These are phyloP conservation scores for Rhinogobio ventralis DNA, from an alignment of 2,797 vertebrate species.

Conservation along the genomic window DNA sequence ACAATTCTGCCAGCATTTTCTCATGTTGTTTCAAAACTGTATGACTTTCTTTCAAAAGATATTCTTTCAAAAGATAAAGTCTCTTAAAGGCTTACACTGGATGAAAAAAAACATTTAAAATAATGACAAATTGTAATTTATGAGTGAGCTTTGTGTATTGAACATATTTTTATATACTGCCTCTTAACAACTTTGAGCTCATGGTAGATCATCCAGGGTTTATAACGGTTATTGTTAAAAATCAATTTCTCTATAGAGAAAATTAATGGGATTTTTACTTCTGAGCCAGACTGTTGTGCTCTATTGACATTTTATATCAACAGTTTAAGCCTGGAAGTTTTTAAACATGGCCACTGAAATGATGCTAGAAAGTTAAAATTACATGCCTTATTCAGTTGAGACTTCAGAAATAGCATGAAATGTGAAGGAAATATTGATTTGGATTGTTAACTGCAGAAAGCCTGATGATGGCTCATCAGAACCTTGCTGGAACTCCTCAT, in stretches of 20 bases:
- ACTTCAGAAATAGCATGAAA: conserved; percentile 11
- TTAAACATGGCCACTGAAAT: background rate
- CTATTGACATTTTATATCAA: conserved; percentile 17
- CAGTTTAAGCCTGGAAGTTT: conserved; percentile 4
- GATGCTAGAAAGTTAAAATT: background rate
- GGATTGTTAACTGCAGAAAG: conserved; percentile 19
- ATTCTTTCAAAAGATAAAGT: background rate
- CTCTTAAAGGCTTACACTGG: background rate
- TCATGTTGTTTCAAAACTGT: background rate
- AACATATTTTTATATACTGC: too few relatives aligned
- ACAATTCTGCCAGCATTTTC: background rate
- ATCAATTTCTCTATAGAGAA: background rate
- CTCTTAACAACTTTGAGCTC: background rate
- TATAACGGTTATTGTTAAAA: background rate
- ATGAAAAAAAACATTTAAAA: background rate
- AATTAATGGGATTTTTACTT: conserved; percentile 2
- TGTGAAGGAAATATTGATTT: conserved; percentile 7
- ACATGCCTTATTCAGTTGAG: background rate
- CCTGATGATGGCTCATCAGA: conserved; percentile 14
- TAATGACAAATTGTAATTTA: background rate
- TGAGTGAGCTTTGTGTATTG: background rate
- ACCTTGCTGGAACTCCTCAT: conserved; percentile 9
- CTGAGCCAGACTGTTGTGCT: background rate
- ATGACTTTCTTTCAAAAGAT: background rate
- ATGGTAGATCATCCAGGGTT: background rate